Evolutionary conservation across 2,797 vertebrate genomes (phyloP).

Genomic region (Danio aesculapii): DNA sequence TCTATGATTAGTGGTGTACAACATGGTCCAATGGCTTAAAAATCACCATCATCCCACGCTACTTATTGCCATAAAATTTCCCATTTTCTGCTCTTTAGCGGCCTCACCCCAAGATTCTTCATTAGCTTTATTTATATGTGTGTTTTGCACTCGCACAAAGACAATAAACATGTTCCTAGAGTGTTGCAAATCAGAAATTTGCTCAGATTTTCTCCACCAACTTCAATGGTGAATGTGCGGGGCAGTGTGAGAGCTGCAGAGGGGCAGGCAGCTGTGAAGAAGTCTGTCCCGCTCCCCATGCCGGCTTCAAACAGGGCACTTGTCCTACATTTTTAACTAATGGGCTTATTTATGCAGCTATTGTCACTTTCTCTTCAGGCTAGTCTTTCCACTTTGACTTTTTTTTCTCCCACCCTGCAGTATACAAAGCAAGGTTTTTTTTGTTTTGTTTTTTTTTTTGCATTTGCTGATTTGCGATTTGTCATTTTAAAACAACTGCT

Average conservation of each 20-base stretch:
- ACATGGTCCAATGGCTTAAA: conserved; percentile 88
- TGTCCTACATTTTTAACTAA: conserved; percentile 68
- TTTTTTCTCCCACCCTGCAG: conserved; percentile 22
- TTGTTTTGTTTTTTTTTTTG: neutral
- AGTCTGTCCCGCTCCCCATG: conserved; percentile 53
- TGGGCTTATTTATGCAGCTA: conserved; percentile 64
- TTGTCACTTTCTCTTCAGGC: conserved; percentile 59
- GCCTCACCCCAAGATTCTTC: conserved; percentile 82
- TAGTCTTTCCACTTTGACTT: conserved; percentile 46
- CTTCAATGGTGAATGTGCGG: conserved; percentile 77
- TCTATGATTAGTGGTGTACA: conserved; percentile 85
- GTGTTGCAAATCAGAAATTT: conserved; percentile 96
- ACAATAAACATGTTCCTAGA: conserved; percentile 88
- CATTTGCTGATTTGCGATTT: conserved; percentile 39
- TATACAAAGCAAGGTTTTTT: conserved; percentile 20
- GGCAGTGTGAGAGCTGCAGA: conserved; percentile 68
- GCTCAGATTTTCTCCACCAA: conserved; percentile 87
- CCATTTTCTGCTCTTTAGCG: conserved; percentile 90
- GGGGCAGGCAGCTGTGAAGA: conserved; percentile 76
- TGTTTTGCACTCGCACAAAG: conserved; percentile 84
- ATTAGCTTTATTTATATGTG: conserved; percentile 87
- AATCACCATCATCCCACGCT: conserved; percentile 87
- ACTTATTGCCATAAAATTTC: conserved; percentile 92
- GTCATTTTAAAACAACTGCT: conserved; percentile 39
- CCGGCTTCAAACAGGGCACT: conserved; percentile 64